Evolutionary conservation across 2,797 vertebrate genomes (phyloP).

Genomic region (Carapus acus): DNA sequence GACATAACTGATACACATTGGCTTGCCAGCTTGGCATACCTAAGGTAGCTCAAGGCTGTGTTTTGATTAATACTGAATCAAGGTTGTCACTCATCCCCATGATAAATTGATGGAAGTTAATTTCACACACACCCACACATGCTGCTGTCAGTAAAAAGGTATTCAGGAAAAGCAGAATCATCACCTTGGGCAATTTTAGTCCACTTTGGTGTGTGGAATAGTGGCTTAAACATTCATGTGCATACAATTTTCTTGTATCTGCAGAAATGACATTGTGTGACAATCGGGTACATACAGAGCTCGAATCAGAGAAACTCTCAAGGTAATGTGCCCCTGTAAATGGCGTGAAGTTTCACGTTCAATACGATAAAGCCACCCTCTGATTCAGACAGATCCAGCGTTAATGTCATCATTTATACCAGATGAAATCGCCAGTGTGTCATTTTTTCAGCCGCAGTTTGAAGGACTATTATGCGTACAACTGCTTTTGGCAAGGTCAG

Average conservation of each 20-base stretch:
- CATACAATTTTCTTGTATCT: not conserved
- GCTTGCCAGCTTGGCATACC: constrained; percentile 46
- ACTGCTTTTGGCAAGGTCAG: not conserved
- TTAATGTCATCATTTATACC: constrained; percentile 33
- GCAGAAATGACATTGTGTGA: not conserved
- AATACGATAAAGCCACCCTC: no score
- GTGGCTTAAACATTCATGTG: constrained; percentile 10
- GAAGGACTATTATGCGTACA: constrained; percentile 21
- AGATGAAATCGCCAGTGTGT: constrained; percentile 16
- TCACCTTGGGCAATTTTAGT: constrained; percentile 16
- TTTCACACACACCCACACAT: constrained; percentile 41
- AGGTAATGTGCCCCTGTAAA: constrained; percentile 7
- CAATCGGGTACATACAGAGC: no score
- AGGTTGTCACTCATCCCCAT: constrained; percentile 45
- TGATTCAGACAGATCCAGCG: constrained; percentile 12
- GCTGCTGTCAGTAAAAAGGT: constrained; percentile 3
- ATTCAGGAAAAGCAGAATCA: constrained; percentile 5
- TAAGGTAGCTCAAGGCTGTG: constrained; percentile 46
- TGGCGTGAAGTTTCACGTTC: no score
- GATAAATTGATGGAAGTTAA: constrained; percentile 56
- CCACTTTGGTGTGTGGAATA: constrained; percentile 28
- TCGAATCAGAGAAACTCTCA: not conserved
- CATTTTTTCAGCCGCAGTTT: constrained; percentile 30
- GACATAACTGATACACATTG: constrained; percentile 55
- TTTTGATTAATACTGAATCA: constrained; percentile 65